These are phyloP conservation scores for Anguilla obscura DNA, from an alignment of 2,797 vertebrate genomes.

Conservation along the genomic window DNA sequence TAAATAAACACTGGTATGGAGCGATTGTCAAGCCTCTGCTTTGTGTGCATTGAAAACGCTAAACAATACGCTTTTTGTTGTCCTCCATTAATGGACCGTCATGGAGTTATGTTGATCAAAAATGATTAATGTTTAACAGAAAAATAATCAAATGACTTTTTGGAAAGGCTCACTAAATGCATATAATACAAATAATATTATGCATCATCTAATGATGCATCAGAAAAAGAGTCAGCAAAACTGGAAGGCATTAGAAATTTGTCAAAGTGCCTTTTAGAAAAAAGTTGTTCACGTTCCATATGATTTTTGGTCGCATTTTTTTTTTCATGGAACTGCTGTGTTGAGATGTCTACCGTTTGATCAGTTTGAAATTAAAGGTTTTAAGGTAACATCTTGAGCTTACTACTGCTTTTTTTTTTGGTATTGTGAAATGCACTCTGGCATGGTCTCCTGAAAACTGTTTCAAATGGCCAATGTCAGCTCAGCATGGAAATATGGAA, in stretches of 20 bases:
- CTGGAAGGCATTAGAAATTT: no score
- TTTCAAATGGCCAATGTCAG: not conserved
- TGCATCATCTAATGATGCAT: not conserved
- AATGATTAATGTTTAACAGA: not conserved
- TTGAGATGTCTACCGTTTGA: not conserved
- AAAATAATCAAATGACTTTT: not conserved
- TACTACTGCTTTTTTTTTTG: not conserved
- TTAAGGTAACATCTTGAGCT: not conserved
- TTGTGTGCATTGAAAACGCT: not conserved
- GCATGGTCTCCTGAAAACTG: not conserved
- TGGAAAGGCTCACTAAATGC: not conserved
- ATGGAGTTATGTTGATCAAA: not conserved
- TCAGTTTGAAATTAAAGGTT: not conserved
- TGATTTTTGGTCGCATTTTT: not conserved
- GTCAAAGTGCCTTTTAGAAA: no score
- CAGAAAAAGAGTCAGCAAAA: not conserved
- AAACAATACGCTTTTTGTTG: not conserved
- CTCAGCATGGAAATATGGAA: not conserved
- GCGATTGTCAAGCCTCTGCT: not conserved
- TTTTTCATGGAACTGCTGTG: no score
- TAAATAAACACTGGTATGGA: constrained; percentile 6
- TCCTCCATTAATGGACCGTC: not conserved
- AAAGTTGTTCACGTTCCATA: no score
- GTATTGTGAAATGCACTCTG: not conserved
- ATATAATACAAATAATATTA: not conserved